Conservation (phyloP, 2,113 vertebrate genomes). For the Polypterus bichir region DNA sequence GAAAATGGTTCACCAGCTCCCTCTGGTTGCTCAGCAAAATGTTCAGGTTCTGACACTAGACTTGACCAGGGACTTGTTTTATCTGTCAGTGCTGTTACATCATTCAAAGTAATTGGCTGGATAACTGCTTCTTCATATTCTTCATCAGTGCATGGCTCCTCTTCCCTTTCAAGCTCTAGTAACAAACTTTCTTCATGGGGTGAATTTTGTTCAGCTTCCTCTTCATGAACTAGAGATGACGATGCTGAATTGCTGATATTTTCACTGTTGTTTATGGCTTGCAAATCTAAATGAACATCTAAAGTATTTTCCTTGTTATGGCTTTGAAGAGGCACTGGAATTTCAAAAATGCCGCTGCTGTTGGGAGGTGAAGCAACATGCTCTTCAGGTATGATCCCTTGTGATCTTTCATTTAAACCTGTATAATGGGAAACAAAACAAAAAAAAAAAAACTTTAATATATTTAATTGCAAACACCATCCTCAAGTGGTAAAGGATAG, state of each 20-base stretch:
- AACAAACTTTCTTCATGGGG: not conserved
- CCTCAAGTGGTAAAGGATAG: too few relatives aligned
- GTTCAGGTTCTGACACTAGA: conserved; percentile 58
- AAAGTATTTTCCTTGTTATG: not conserved
- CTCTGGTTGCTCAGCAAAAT: conserved; percentile 36
- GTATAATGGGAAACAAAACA: too few relatives aligned
- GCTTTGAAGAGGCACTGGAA: too few relatives aligned
- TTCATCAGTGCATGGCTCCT: conserved; percentile 44
- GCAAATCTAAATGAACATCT: not conserved
- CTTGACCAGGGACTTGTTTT: conserved; percentile 90
- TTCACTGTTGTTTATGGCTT: not conserved
- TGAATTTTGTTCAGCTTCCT: conserved; percentile 17
- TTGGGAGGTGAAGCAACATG: too few relatives aligned
- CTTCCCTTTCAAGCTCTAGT: not conserved
- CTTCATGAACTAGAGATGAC: not conserved
- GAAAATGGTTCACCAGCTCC: conserved; percentile 16
- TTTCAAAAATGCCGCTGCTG: not conserved
- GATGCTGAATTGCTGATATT: too few relatives aligned
- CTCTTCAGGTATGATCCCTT: too few relatives aligned
- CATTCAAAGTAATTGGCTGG: conserved; percentile 71
- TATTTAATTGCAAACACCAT: too few relatives aligned
- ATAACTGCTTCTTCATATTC: conserved; percentile 79
- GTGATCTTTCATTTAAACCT: too few relatives aligned
- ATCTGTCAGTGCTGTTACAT: conserved; percentile 69
- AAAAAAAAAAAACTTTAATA: too few relatives aligned